Conservation (phyloP, 53 echinoderm and acorn worm species). For the Astropecten irregularis region DNA sequence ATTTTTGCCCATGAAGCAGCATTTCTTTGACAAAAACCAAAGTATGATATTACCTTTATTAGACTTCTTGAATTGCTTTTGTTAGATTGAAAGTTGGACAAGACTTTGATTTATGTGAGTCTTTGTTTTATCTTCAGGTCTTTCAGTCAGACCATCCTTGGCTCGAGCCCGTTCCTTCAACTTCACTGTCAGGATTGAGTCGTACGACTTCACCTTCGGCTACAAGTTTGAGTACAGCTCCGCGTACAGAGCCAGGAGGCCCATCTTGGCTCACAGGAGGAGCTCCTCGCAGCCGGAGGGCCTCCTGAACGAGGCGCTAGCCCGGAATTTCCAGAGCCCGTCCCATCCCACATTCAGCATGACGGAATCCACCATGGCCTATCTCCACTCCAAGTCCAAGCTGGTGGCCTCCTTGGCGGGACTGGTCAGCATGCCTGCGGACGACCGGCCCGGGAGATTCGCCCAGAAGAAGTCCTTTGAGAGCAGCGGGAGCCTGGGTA, state of each 20-base stretch:
- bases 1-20: no score
- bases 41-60: no score
- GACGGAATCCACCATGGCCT: constrained; percentile 85
- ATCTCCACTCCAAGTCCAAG: constrained; percentile 86
- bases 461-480: constrained; percentile 68
- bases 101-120: no score
- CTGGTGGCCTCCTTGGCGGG: constrained; percentile 81
- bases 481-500: constrained; percentile 24
- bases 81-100: no score
- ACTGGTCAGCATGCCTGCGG: constrained; percentile 67
- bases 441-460: constrained; percentile 51
- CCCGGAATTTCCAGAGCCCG: not conserved
- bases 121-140: no score
- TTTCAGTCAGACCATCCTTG: not conserved
- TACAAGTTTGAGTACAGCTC: constrained; percentile 61
- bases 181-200: constrained; percentile 69
- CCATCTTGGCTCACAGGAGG: constrained; percentile 43
- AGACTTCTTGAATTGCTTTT: no score
- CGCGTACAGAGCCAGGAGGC: constrained; percentile 26
- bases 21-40: no score
- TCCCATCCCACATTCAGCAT: constrained; percentile 72
- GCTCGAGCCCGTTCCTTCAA: constrained; percentile 69
- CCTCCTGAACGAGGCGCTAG: not conserved
- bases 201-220: constrained; percentile 68
- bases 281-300: constrained; percentile 43